Evolutionary conservation across 2,113 vertebrate species (phyloP), one percentile per base, ranked within the genome.

Genomic region (Baryphthengus martii): DNA sequence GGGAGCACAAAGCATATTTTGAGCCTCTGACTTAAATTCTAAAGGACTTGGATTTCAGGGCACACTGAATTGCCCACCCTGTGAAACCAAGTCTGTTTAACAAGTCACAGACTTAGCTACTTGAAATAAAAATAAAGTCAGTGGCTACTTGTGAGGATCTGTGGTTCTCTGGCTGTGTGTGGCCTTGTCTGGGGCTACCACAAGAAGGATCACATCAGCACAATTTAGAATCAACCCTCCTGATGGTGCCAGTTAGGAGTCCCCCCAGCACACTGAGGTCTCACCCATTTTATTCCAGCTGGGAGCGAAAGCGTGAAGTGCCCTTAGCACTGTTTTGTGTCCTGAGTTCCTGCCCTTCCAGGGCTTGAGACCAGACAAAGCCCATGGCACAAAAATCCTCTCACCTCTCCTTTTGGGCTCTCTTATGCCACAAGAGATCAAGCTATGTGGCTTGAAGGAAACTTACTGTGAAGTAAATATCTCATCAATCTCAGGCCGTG

Each of bases 401-500:
- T 26, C 4, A 4, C 31, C 52, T 17, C 7, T 68, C 37, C 58
- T 44, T 35, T 62, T 29, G 66, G 13, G 50, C 49, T 33, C 1
- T 59, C 39, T 90, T 78, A 31, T 40, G 31, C 56, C 52, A 75
- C 15, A 49, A 23, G 50, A 84, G 52, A 73, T 35, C 28, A 44
- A 53, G 29, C 80, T 70, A 47, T 59, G 44, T 20, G 58, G 37
- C 42, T 55, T 5, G 11, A 91, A 23, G 50, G 56, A 92, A 70
- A 97, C 99, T 99, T 97, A 99, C 99, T 99, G 99, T 25, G 98
- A 98, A 35, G 99, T 99, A 96, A 99, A 99, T 97, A 99, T 99
- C 97, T 99, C 99, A 17, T 98, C 98, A 63, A 99, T 99, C 96
- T 99, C 99, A 5, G 99, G 98, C 65, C 99, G 98, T 42, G 99